Base-by-base conservation (phyloP, 2,113 vertebrate species). In the Agapornis roseicollis region DNA sequence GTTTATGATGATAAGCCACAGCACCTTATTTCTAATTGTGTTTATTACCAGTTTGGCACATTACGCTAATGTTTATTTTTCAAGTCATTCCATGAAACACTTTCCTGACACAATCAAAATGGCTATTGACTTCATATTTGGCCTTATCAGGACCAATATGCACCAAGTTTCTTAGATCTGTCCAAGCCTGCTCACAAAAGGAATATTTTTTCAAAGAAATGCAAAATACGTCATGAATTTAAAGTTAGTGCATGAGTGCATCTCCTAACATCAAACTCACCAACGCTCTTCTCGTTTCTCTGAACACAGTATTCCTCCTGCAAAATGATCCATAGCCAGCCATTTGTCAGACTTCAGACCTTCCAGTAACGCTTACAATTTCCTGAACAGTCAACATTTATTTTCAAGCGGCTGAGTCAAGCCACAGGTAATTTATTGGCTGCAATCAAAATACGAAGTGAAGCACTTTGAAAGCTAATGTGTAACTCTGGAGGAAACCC, bases 381-480 rank as follows among this genome's bases (percentile, higher is more conserved):
- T 94, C 91, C 91, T 92, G 69, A 94, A 92, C 94, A 94, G 86
- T 81, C 83, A 90, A 84, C 77, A 65, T 84, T 79, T 79, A 78
- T 87, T 89, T 95, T 84, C 73, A 87, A 46, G 65, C 49, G 89
- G 42, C 69, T 89, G 91, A 94, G 69, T 93, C 86, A 90, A 61
- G 64, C 83, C 73, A 78, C 42, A 60, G 72, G 52, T 85, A 84
- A 93, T 94, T 93, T 89, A 85, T 58, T 79, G 93, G 35, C 80
- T 92, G 86, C 89, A 89, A 90, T 52, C 18, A 90, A 90, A 87
- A 64, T 35, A 77, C 1, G 11, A 89, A 92, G 28, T 42, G 23
- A 92, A n/a, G 63, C 64, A 80, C 93, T 96, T 80, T 89, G 69
- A 79, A 84, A 92, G 77, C 39, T 78, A 68, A 80, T 31, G 33